phyloP scores from a whole-genome alignment of 2,113 vertebrate species.

The Ammospiza caudacuta region DNA sequence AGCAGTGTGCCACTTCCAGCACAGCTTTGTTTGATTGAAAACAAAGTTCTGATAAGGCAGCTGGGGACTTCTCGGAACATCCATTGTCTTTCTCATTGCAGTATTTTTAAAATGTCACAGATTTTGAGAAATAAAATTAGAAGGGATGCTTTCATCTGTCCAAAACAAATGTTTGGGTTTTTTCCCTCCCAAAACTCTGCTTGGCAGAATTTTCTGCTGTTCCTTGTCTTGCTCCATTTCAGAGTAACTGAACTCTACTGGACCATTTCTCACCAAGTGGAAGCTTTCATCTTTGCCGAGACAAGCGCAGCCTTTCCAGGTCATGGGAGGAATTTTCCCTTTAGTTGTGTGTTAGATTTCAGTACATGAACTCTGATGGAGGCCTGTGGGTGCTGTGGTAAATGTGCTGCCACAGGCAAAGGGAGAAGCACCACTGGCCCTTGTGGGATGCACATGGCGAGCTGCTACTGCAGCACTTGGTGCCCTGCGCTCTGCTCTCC shows the following conservation, averaged over 20 bases:
- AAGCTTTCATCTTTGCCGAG: accelerated
- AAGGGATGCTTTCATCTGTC: conserved; percentile 9
- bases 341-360: neutral
- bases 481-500: neutral
- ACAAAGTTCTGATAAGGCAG: neutral
- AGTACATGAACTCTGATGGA: accelerated
- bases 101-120: neutral
- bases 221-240: neutral
- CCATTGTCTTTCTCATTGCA: conserved; percentile 5
- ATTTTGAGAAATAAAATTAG: neutral
- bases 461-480: neutral
- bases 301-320: neutral
- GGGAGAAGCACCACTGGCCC: neutral
- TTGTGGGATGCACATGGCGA: neutral
- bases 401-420: neutral
- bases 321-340: neutral
- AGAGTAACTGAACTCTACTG: neutral
- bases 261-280: neutral
- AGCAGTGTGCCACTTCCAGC: neutral
- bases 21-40: neutral
- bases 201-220: neutral
- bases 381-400: neutral
- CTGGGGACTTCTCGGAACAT: neutral
- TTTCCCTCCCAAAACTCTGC: neutral
- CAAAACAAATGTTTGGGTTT: conserved; percentile 46